Percentiles rank a stretch among this genome's conserved stretches.
These are phyloP conservation scores for Drosophila murphyi DNA, from an alignment of 1,140 invertebrate genomes.

Conservation along the genomic window DNA sequence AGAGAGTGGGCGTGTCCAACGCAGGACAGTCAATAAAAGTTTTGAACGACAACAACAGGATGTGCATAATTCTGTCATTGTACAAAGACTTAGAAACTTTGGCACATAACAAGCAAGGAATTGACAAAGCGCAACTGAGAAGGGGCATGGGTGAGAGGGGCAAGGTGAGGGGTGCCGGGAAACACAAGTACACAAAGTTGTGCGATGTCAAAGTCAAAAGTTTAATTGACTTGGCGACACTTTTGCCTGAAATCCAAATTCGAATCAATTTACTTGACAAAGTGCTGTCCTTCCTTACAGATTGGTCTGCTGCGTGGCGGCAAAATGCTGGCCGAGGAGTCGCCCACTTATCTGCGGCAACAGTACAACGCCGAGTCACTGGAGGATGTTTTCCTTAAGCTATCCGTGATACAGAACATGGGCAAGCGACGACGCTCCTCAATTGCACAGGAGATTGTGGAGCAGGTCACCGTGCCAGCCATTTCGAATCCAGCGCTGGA, in stretches of 20 bases:
- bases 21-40: slow-evolving; percentile 72
- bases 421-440: slow-evolving; percentile 91
- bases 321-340: slow-evolving; percentile 95
- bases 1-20: slow-evolving; percentile 3
- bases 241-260: slow-evolving; percentile 30
- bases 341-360: slow-evolving; percentile 91
- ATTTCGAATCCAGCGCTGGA: slow-evolving; percentile 87
- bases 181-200: slow-evolving; percentile 11
- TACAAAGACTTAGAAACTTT: slow-evolving; percentile 49
- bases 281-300: slow-evolving; percentile 84
- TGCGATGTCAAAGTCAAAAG: slow-evolving; percentile 57
- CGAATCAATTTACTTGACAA: slow-evolving; percentile 55
- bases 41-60: slow-evolving; percentile 65
- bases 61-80: slow-evolving; percentile 60
- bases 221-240: slow-evolving; percentile 71
- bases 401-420: slow-evolving; percentile 93
- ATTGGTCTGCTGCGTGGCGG: slow-evolving; percentile 97
- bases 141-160: background rate
- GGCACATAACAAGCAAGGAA: slow-evolving; percentile 25
- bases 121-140: slow-evolving; percentile 9
- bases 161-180: background rate
- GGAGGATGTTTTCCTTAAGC: slow-evolving; percentile 96
- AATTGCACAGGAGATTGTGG: slow-evolving; percentile 90
- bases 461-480: slow-evolving; percentile 87
- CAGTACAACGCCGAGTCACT: slow-evolving; percentile 92